Conservation (phyloP, 2,888 invertebrate species). For the Diarsia rubi region DNA sequence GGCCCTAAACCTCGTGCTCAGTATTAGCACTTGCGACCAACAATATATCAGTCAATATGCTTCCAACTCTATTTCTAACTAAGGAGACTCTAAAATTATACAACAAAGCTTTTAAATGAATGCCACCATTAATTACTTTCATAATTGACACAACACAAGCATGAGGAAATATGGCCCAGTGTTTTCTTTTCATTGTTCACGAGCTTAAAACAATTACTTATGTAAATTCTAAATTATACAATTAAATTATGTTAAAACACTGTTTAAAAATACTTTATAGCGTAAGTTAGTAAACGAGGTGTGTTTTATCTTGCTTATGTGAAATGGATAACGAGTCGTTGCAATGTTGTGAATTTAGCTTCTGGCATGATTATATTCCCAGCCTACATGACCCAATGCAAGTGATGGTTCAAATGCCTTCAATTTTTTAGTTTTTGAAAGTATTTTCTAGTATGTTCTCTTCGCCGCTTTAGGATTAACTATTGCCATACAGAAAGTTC, state of each 20-base stretch:
- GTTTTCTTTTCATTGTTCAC: conserved; percentile 38
- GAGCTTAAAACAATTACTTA: conserved; percentile 51
- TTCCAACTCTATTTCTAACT: background rate
- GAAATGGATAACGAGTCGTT: conserved; percentile 22
- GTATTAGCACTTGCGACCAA: background rate
- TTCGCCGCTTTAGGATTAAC: background rate
- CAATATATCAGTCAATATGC: background rate
- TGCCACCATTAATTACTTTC: conserved; percentile 36
- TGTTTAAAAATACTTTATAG: conserved; percentile 46
- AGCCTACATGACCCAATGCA: background rate
- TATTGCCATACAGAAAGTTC: background rate
- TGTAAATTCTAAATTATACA: conserved; percentile 47
- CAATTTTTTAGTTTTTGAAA: background rate
- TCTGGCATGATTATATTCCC: background rate
- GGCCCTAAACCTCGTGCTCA: too few relatives aligned
- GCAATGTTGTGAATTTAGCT: conserved; percentile 28
- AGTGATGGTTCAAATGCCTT: background rate
- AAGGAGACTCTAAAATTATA: background rate
- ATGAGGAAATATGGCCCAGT: conserved; percentile 16
- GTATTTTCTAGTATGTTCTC: background rate
- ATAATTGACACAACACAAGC: conserved; percentile 33
- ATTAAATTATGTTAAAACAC: conserved; percentile 46
- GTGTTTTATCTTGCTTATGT: conserved; percentile 33
- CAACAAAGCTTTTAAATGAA: background rate
- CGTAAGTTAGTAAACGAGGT: conserved; percentile 29